Conservation (phyloP, 2,113 vertebrate species). For the Lophius piscatorius region DNA sequence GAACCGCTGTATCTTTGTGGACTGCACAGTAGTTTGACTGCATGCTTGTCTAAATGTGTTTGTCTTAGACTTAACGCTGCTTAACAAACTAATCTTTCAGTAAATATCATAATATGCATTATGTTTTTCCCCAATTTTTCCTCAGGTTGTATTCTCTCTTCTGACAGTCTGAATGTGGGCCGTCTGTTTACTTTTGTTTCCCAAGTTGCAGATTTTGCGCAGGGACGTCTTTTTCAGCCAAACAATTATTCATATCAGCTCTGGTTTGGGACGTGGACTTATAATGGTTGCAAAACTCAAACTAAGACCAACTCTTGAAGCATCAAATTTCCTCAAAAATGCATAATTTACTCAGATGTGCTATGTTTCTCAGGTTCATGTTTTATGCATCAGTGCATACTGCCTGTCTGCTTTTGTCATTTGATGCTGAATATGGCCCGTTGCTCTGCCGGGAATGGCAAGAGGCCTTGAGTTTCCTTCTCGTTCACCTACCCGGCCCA, state of each 20-base stretch:
- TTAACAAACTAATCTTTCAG: constrained; percentile 38
- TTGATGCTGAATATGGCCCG: constrained; percentile 53
- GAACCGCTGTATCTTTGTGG: constrained; percentile 58
- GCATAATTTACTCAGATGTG: constrained; percentile 42
- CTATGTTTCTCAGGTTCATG: constrained; percentile 64
- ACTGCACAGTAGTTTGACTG: constrained; percentile 70
- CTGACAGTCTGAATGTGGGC: background rate
- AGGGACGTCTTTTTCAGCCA: background rate
- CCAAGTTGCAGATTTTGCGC: background rate
- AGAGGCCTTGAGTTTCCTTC: constrained; percentile 65
- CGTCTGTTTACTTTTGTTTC: background rate
- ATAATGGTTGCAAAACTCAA: constrained; percentile 18
- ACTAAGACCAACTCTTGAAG: constrained; percentile 16
- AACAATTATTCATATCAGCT: background rate
- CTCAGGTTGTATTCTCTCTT: constrained; percentile 2
- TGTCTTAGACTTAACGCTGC: constrained; percentile 59
- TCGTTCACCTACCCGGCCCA: constrained; percentile 56
- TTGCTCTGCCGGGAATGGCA: constrained; percentile 67
- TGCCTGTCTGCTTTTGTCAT: constrained; percentile 74
- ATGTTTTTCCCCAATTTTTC: background rate
- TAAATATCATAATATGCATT: constrained; percentile 1
- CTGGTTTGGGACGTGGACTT: background rate
- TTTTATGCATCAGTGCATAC: constrained; percentile 72
- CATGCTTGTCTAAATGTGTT: constrained; percentile 67
- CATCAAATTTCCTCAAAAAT: constrained; percentile 23